These are phyloP conservation scores for Hemichromis elongatus DNA, from an alignment of 2,113 vertebrate genomes.

Conservation along the genomic window DNA sequence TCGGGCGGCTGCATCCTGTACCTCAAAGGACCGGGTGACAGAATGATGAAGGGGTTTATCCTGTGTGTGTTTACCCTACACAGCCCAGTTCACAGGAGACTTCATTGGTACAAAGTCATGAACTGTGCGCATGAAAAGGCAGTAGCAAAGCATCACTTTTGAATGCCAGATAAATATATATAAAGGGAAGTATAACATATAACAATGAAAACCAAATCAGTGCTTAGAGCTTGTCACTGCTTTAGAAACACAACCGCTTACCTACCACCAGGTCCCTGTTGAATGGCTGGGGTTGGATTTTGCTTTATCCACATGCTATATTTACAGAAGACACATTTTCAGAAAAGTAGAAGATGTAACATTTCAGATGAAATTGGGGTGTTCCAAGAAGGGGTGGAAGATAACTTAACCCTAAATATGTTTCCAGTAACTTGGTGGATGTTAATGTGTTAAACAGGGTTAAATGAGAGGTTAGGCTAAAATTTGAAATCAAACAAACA, in stretches of 20 bases:
- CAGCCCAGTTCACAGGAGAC: constrained; percentile 21
- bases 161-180: background rate
- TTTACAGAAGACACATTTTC: background rate
- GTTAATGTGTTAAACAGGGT: background rate
- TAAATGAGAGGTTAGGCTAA: background rate
- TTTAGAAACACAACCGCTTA: background rate
- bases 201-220: background rate
- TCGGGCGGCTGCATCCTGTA: background rate
- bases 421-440: background rate
- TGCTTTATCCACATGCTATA: background rate
- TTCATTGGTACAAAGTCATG: background rate
- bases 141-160: background rate
- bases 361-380: background rate
- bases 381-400: background rate
- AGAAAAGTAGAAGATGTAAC: background rate
- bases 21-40: constrained; percentile 39
- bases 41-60: constrained; percentile 48
- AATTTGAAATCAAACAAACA: background rate
- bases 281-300: accelerated
- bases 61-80: constrained; percentile 25
- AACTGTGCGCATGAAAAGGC: background rate
- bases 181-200: too few species aligned
- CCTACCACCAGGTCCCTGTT: background rate
- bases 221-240: too few species aligned
- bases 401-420: background rate